Percentiles rank a stretch among this genome's conserved stretches.
Conservation (phyloP, 2,888 invertebrate species). For the Oeneis ivallda region DNA sequence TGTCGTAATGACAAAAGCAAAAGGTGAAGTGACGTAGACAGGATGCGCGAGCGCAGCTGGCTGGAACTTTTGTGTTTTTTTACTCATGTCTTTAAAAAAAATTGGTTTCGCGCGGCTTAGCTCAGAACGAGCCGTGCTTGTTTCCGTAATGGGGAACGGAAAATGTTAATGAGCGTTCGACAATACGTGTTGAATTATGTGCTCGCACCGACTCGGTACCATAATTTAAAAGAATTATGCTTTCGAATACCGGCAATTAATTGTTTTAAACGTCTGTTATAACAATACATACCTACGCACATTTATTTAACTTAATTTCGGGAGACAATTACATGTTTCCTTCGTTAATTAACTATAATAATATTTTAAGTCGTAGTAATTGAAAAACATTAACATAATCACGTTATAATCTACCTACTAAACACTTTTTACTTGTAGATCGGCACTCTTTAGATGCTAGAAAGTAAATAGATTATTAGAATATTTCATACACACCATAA, state of each 20-base stretch:
- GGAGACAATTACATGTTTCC: constrained; percentile 18
- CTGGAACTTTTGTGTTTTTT: constrained; percentile 70
- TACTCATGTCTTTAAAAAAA: constrained; percentile 64
- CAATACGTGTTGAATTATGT: constrained; percentile 63
- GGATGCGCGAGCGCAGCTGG: constrained; percentile 80
- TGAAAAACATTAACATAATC: constrained; percentile 5
- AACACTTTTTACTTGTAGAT: neutral
- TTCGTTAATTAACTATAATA: constrained; percentile 17
- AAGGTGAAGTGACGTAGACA: constrained; percentile 74
- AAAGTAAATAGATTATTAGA: too few relatives aligned
- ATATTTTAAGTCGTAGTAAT: constrained; percentile 7
- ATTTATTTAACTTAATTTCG: constrained; percentile 29
- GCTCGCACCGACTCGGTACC: constrained; percentile 48
- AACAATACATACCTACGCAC: constrained; percentile 38
- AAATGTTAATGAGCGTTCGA: constrained; percentile 73
- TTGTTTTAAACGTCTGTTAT: constrained; percentile 48
- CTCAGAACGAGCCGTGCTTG: constrained; percentile 61
- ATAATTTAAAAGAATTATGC: constrained; percentile 60
- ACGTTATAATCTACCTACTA: neutral
- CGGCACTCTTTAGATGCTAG: neutral
- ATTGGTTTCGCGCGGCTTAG: constrained; percentile 75
- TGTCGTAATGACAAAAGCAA: constrained; percentile 66
- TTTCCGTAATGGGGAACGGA: constrained; percentile 73
- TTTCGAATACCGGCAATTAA: constrained; percentile 55
- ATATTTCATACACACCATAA: too few relatives aligned